These are phyloP conservation scores for Hypsopygia costalis DNA, from an alignment of 2,888 invertebrate species.

Conservation along the genomic window DNA sequence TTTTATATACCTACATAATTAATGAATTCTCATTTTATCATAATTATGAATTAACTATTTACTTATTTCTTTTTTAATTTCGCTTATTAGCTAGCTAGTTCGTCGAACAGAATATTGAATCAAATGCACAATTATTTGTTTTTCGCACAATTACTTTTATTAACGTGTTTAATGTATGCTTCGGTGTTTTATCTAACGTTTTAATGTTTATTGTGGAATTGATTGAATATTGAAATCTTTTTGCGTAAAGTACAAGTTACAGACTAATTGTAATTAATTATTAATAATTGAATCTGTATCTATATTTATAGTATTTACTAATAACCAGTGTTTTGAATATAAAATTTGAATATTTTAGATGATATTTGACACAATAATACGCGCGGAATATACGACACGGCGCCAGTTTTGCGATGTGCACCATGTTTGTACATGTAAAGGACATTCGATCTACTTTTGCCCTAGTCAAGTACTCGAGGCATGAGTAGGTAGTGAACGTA, in stretches of 20 bases:
- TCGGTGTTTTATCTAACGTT: conserved; percentile 19
- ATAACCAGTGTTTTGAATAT: conserved; percentile 1
- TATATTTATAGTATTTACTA: conserved; percentile 1
- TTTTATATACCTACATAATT: too few relatives aligned
- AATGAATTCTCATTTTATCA: conserved; percentile 28
- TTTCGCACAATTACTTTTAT: conserved; percentile 35
- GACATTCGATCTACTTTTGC: not conserved
- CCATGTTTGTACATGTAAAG: not conserved
- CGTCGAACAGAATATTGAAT: conserved; percentile 33
- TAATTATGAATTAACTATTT: conserved; percentile 28
- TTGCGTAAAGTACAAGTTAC: conserved; percentile 15
- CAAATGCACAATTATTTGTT: conserved; percentile 41
- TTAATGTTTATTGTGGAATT: conserved; percentile 17
- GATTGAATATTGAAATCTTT: conserved; percentile 16
- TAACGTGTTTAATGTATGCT: conserved; percentile 22
- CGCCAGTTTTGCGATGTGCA: not conserved
- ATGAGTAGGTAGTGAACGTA: not conserved
- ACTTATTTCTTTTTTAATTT: conserved; percentile 29
- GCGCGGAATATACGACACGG: not conserved
- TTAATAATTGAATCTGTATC: conserved; percentile 6
- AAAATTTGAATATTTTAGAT: not conserved
- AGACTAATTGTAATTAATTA: conserved; percentile 6
- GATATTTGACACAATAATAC: not conserved
- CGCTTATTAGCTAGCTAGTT: conserved; percentile 27
- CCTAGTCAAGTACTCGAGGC: conserved; percentile 1